Evolutionary conservation across 2,797 vertebrate genomes (phyloP).

Genomic region (Paguma larvata): DNA sequence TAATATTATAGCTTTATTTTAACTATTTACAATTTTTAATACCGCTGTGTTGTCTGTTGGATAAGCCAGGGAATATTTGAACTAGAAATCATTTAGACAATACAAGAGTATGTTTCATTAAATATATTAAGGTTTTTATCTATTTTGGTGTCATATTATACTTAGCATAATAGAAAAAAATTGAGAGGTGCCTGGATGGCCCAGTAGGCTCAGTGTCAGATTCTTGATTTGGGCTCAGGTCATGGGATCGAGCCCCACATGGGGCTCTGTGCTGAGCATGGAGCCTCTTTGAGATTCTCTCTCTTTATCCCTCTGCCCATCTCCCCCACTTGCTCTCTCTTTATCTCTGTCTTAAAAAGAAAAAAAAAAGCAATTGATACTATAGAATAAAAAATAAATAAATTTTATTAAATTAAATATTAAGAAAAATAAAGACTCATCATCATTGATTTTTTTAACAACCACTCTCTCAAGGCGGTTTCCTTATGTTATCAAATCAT

Average conservation of each 20-base stretch:
- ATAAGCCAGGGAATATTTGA: neutral
- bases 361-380: neutral
- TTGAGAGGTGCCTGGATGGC: neutral
- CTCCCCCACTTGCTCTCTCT: too few relatives aligned
- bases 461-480: neutral
- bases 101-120: neutral
- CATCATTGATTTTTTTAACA: slow-evolving; percentile 26
- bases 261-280: too few relatives aligned
- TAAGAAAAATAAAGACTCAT: slow-evolving; percentile 48
- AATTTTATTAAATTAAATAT: slow-evolving; percentile 25
- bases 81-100: slow-evolving; percentile 20
- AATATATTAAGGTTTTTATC: slow-evolving; percentile 1
- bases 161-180: neutral
- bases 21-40: neutral
- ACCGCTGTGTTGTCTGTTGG: neutral
- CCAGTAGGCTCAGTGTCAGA: too few relatives aligned
- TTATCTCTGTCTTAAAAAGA: too few relatives aligned
- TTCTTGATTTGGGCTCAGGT: too few relatives aligned
- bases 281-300: too few relatives aligned
- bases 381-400: neutral
- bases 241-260: too few relatives aligned
- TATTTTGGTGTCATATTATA: neutral
- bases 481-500: neutral
- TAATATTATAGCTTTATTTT: slow-evolving; percentile 4
- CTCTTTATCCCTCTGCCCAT: too few relatives aligned